Evolutionary conservation across 2,113 vertebrate species (phyloP).

Genomic region (Dipodomys spectabilis): DNA sequence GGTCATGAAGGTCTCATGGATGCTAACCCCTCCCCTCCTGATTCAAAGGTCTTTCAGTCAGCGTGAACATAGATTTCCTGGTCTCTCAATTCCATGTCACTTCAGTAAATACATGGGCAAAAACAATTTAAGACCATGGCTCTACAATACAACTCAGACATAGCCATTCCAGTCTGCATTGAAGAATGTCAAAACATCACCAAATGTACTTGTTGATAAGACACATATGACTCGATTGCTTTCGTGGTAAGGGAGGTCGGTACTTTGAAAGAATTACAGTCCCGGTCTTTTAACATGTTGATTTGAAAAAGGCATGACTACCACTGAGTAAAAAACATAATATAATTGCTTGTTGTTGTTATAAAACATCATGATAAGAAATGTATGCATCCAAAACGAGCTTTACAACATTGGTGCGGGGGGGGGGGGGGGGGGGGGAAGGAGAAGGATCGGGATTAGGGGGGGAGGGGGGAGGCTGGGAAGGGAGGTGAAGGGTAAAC

Average conservation of each 20-base stretch:
- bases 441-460: too few species aligned
- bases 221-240: not conserved
- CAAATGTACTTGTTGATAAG: not conserved
- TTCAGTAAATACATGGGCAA: not conserved
- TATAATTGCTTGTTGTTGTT: not conserved
- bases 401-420: too few species aligned
- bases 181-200: not conserved
- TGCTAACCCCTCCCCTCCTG: not conserved
- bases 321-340: too few species aligned
- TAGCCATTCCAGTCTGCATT: not conserved
- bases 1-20: not conserved
- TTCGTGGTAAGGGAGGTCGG: too few species aligned
- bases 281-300: rapidly evolving
- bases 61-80: not conserved
- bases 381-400: too few species aligned
- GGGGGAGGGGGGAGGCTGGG: too few species aligned
- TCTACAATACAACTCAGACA: not conserved
- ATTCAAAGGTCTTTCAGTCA: not conserved
- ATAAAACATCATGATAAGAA: too few species aligned
- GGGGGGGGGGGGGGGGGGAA: too few species aligned
- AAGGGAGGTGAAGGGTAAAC: too few species aligned
- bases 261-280: not conserved
- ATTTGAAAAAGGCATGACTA: rapidly evolving
- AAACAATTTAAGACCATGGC: not conserved
- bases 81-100: not conserved